These are phyloP conservation scores for Ecliptopera silaceata DNA, from an alignment of 2,888 invertebrate genomes.

Conservation along the genomic window DNA sequence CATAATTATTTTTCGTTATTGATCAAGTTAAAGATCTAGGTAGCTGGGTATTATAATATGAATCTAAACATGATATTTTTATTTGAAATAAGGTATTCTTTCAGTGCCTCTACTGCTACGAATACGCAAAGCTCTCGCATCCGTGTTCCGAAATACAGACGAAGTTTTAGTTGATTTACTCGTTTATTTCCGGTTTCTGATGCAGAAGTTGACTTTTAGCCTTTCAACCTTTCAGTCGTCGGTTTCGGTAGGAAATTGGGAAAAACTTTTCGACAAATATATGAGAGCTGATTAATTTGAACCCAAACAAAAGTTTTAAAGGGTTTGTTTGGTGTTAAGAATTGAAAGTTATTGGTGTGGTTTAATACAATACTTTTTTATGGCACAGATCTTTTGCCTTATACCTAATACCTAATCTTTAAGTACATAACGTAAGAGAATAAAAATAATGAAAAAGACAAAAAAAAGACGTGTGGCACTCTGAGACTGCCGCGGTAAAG, in stretches of 20 bases:
- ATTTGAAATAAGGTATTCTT: neutral
- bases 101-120: conserved; percentile 4
- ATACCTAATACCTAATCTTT: too few relatives aligned
- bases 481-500: too few relatives aligned
- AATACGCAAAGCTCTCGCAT: neutral
- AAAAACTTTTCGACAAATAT: conserved; percentile 16
- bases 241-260: conserved; percentile 21
- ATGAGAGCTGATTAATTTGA: conserved; percentile 9
- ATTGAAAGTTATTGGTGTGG: too few relatives aligned
- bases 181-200: conserved; percentile 34
- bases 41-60: too few relatives aligned
- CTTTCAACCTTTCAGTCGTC: conserved; percentile 19
- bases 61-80: too few relatives aligned
- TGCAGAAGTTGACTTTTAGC: conserved; percentile 28
- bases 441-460: too few relatives aligned
- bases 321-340: conserved; percentile 4
- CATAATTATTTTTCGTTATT: too few relatives aligned
- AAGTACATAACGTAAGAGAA: too few relatives aligned
- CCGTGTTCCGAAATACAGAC: conserved; percentile 12
- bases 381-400: too few relatives aligned
- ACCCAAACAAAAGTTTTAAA: conserved; percentile 6
- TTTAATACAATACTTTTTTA: too few relatives aligned
- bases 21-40: too few relatives aligned
- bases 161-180: conserved; percentile 36
- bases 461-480: too few relatives aligned